Conservation (phyloP, 2,888 invertebrate species). For the Reticulitermes lucifugus region DNA sequence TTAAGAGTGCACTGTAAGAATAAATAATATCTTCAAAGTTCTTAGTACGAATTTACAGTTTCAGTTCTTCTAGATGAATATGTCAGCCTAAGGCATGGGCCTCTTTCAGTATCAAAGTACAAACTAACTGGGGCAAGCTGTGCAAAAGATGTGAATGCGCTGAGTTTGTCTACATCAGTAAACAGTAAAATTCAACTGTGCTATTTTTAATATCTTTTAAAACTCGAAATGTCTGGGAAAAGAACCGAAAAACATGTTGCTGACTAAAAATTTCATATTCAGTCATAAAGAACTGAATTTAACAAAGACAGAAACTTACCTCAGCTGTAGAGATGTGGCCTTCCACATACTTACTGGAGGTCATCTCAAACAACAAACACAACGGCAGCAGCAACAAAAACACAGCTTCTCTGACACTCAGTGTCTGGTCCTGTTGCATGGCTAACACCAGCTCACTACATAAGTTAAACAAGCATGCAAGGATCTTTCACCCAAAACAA, state of each 20-base stretch:
- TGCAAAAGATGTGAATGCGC: no score
- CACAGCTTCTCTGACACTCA: not conserved
- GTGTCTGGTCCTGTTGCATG: not conserved
- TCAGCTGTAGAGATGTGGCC: slow-evolving; percentile 73
- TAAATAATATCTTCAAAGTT: no score
- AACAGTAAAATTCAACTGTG: no score
- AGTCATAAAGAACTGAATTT: not conserved
- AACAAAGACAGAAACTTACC: slow-evolving; percentile 60
- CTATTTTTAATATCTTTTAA: no score
- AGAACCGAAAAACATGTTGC: not conserved
- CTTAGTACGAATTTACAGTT: no score
- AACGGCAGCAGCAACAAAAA: slow-evolving; percentile 1
- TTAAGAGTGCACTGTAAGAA: no score
- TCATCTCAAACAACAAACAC: not conserved
- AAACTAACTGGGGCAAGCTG: no score
- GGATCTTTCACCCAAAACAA: not conserved
- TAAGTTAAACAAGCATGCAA: not conserved
- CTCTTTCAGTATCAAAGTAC: no score
- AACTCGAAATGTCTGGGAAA: no score
- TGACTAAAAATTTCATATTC: not conserved
- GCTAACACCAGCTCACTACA: not conserved
- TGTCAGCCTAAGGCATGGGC: no score
- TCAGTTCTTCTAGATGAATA: no score
- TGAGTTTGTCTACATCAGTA: no score
- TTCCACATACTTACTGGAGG: slow-evolving; percentile 69